A percentile compares a stretch with the other conserved stretches of the same genome.
phyloP scores from a whole-genome alignment of 2,888 invertebrate genomes.

The Athalia rosae region DNA sequence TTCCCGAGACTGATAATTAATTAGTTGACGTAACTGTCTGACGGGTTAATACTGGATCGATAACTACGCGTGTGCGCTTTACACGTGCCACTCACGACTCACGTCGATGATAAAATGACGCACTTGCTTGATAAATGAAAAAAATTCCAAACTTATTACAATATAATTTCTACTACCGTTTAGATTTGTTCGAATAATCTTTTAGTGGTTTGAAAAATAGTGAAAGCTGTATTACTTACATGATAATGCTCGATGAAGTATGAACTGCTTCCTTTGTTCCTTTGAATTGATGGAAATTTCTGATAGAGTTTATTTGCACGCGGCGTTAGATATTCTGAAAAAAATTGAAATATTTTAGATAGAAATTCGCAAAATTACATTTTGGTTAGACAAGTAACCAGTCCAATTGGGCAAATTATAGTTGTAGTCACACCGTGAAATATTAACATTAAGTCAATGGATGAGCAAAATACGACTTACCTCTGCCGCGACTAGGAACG shows the following conservation, averaged over 20 bases:
- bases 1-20: no score
- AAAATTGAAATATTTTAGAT: conserved; percentile 12
- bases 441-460: no score
- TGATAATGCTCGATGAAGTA: conserved; percentile 54
- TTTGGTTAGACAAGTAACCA: no score
- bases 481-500: conserved; percentile 65
- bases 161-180: no score
- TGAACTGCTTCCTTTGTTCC: conserved; percentile 58
- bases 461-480: conserved; percentile 57
- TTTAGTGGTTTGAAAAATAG: no score
- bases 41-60: conserved; percentile 47
- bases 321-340: conserved; percentile 62
- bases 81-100: conserved; percentile 41
- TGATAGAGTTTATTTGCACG: conserved; percentile 22
- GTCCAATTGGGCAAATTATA: no score
- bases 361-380: no score
- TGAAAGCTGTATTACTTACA: conserved; percentile 58
- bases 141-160: no score
- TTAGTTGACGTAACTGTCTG: conserved; percentile 1
- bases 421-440: no score
- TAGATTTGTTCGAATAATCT: no score
- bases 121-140: no score
- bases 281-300: conserved; percentile 11
- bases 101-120: no score
- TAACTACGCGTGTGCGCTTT: conserved; percentile 57